Evolutionary conservation across 2,888 invertebrate species (phyloP).

Genomic region (Nomada hirtipes): DNA sequence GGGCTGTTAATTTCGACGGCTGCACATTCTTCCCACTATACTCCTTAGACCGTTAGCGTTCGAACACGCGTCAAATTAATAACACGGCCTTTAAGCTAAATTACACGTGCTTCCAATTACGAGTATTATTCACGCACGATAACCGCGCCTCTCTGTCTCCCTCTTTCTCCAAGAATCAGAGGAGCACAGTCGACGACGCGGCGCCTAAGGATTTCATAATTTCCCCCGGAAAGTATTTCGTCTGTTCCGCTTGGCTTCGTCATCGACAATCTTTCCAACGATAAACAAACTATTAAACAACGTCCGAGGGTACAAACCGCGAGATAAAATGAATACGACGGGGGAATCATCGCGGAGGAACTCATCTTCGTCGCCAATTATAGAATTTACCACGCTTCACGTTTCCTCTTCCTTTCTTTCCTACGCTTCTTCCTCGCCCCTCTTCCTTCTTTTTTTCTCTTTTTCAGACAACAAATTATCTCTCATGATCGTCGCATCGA

Average conservation of each 20-base stretch:
- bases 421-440: background rate
- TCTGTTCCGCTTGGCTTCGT: slow-evolving; percentile 47
- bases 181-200: slow-evolving; percentile 15
- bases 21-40: slow-evolving; percentile 53
- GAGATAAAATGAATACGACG: background rate
- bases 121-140: slow-evolving; percentile 69
- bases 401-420: background rate
- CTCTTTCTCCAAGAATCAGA: slow-evolving; percentile 16
- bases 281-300: slow-evolving; percentile 53
- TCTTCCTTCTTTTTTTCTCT: background rate
- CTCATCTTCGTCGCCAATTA: slow-evolving; percentile 38
- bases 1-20: slow-evolving; percentile 47
- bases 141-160: slow-evolving; percentile 36
- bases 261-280: slow-evolving; percentile 17
- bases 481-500: slow-evolving; percentile 34
- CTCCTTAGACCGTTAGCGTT: slow-evolving; percentile 71
- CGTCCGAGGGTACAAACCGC: background rate
- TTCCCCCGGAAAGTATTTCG: slow-evolving; percentile 54
- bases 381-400: slow-evolving; percentile 15
- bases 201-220: slow-evolving; percentile 42
- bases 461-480: background rate
- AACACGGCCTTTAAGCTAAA: slow-evolving; percentile 72
- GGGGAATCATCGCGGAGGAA: background rate
- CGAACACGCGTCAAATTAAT: slow-evolving; percentile 73
- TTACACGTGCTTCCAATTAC: slow-evolving; percentile 74